A percentile compares a stretch with the other conserved stretches of the same genome.
Conservation (phyloP, 2,888 invertebrate species). For the Acronicta alni region DNA sequence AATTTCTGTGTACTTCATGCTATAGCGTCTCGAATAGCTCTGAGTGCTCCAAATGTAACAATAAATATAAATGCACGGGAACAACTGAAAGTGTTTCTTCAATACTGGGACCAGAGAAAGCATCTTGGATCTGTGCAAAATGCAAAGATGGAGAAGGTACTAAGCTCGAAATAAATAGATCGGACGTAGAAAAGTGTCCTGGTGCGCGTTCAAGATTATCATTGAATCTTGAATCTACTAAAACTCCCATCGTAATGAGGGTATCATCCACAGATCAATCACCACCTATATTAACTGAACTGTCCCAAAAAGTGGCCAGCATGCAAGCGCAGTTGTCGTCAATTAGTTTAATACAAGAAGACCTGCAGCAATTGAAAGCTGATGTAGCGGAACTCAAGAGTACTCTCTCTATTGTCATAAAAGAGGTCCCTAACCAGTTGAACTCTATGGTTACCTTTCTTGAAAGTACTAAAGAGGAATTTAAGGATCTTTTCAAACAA, state of each 20-base stretch:
- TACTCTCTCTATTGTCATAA: neutral
- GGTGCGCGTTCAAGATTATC: neutral
- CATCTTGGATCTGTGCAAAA: neutral
- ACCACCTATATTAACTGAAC: neutral
- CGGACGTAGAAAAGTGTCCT: neutral
- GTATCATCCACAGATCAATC: neutral
- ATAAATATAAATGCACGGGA: neutral
- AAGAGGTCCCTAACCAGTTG: neutral
- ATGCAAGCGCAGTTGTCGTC: neutral
- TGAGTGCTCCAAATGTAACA: neutral
- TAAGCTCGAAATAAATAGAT: neutral
- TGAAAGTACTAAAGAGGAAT: neutral
- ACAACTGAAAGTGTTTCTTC: too few relatives aligned
- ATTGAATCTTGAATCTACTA: neutral
- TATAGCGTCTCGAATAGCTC: neutral
- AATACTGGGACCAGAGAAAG: neutral
- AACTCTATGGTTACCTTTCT: neutral
- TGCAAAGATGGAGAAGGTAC: neutral
- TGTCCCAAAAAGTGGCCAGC: neutral
- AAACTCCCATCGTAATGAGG: neutral
- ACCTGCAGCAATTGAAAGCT: neutral
- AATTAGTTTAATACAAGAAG: neutral
- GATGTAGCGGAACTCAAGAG: neutral
- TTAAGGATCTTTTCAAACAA: neutral
- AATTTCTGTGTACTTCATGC: neutral